These are phyloP conservation scores for Cochlearius cochlearius DNA, from an alignment of 2,113 vertebrate species.

Conservation along the genomic window DNA sequence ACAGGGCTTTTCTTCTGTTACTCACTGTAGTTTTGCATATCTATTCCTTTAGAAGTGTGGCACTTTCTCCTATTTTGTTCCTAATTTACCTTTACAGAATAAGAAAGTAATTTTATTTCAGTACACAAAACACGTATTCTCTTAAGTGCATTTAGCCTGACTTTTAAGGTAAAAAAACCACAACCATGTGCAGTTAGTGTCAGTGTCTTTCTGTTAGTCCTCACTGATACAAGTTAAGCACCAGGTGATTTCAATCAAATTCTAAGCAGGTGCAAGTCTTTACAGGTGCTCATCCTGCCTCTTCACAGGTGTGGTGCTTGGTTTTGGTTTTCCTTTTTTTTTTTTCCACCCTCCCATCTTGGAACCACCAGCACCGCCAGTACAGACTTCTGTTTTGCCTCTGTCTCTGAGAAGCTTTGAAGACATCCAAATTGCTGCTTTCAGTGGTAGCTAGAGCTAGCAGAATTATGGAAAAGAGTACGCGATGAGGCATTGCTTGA, in stretches of 20 bases:
- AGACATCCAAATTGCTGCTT: neutral
- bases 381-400: neutral
- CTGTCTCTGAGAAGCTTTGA: neutral
- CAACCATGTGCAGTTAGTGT: neutral
- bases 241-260: neutral
- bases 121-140: neutral
- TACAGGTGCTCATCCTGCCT: neutral
- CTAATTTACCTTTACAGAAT: neutral
- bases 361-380: rapidly evolving
- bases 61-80: neutral
- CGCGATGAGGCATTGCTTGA: neutral
- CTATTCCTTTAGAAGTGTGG: neutral
- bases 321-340: neutral
- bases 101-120: neutral
- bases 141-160: neutral
- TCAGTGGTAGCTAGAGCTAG: neutral
- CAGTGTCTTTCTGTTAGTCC: neutral
- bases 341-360: neutral
- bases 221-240: neutral
- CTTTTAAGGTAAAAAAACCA: neutral
- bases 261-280: neutral
- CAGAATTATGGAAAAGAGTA: neutral
- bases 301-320: neutral
- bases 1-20: neutral
- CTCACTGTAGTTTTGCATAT: neutral